phyloP scores from a whole-genome alignment of 1,140 invertebrate genomes.

The Hyphantria cunea region DNA sequence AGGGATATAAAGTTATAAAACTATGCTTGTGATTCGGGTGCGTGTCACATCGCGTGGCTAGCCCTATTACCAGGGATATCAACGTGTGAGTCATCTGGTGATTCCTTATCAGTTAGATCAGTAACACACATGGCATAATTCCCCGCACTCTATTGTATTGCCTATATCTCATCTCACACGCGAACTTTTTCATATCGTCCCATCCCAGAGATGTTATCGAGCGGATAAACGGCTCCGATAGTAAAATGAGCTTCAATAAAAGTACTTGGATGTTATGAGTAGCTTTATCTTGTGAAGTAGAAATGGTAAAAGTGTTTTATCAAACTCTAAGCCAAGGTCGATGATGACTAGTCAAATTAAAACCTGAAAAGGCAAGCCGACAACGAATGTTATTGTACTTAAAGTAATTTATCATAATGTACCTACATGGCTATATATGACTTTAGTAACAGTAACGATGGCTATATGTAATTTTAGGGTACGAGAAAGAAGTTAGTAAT shows the following conservation, averaged over 20 bases:
- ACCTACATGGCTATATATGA: too few relatives aligned
- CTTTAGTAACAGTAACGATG: too few relatives aligned
- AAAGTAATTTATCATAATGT: slow-evolving; percentile 70
- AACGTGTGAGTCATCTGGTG: slow-evolving; percentile 37
- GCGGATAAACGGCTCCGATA: slow-evolving; percentile 21
- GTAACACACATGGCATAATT: slow-evolving; percentile 35
- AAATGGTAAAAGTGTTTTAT: slow-evolving; percentile 42
- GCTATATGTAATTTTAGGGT: too few relatives aligned
- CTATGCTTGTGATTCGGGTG: not conserved
- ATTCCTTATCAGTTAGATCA: slow-evolving; percentile 30
- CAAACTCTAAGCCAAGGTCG: slow-evolving; percentile 21
- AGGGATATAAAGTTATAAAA: slow-evolving; percentile 13
- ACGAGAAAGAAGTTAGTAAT: too few relatives aligned
- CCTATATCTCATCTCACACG: slow-evolving; percentile 18
- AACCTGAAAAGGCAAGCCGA: slow-evolving; percentile 43
- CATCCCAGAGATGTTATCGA: slow-evolving; percentile 21
- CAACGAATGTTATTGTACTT: slow-evolving; percentile 59
- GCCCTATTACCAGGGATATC: slow-evolving; percentile 29
- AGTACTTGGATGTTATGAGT: slow-evolving; percentile 24
- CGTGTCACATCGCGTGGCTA: slow-evolving; percentile 34
- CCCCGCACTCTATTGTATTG: slow-evolving; percentile 36
- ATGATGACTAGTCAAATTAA: slow-evolving; percentile 55
- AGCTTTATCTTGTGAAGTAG: slow-evolving; percentile 35
- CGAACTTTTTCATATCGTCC: slow-evolving; percentile 27
- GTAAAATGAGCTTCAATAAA: slow-evolving; percentile 27